Evolutionary conservation across 2,797 vertebrate genomes (phyloP).

Genomic region (Lycodopsis pacificus): DNA sequence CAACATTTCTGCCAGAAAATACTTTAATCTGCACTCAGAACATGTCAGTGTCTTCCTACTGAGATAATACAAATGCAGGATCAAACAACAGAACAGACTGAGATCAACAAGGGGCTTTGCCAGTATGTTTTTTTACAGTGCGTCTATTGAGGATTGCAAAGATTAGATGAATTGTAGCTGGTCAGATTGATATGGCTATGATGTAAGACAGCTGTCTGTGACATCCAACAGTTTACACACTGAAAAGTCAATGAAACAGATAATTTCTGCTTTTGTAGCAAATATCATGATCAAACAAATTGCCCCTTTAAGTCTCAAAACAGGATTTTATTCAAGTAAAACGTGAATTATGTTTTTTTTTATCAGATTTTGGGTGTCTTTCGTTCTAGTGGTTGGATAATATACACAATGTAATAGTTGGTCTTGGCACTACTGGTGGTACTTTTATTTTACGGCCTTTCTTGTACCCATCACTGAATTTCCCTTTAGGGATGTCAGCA

Average conservation of each 20-base stretch:
- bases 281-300: constrained; percentile 3
- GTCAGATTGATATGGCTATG: not conserved
- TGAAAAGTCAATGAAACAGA: not conserved
- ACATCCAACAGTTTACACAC: not conserved
- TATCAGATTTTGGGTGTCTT: not conserved
- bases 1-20: not conserved
- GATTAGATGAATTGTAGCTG: not conserved
- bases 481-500: not conserved
- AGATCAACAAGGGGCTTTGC: not conserved
- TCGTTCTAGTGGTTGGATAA: not conserved
- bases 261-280: not conserved
- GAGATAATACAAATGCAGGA: not conserved
- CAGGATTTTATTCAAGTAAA: not conserved
- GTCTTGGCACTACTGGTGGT: not conserved
- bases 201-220: not conserved
- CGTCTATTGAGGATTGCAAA: constrained; percentile 1
- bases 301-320: not conserved
- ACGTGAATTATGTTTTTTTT: not conserved
- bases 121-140: not conserved
- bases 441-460: constrained; percentile 11
- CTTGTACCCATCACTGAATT: not conserved
- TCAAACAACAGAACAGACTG: not conserved
- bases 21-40: not conserved
- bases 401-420: not conserved
- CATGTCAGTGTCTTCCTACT: not conserved